phyloP scores from a whole-genome alignment of 2,888 invertebrate genomes.

The Dinocampus coccinellae region DNA sequence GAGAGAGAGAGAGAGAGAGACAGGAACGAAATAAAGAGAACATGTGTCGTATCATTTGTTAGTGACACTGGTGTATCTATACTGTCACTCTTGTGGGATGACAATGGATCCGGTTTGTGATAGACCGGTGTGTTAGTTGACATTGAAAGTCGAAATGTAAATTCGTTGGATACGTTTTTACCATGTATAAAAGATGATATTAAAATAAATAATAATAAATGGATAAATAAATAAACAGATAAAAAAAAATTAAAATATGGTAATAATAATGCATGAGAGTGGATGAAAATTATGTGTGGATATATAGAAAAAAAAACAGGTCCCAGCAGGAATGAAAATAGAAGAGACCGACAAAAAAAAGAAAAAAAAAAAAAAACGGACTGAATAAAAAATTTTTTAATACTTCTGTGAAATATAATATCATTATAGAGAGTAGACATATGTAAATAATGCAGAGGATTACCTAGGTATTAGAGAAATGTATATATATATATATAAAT shows the following conservation, averaged over 20 bases:
- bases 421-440: not conserved
- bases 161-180: not conserved
- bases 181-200: constrained; percentile 9
- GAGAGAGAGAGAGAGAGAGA: no score
- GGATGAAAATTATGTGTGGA: no score
- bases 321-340: not conserved
- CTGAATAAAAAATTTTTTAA: no score
- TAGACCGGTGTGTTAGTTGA: constrained; percentile 28
- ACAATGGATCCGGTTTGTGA: constrained; percentile 47
- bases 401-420: not conserved
- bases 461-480: not conserved
- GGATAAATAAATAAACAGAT: no score
- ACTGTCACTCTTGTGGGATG: constrained; percentile 42
- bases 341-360: not conserved
- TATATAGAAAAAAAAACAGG: no score
- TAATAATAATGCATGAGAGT: no score
- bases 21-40: constrained; percentile 21
- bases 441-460: constrained; percentile 20
- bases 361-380: constrained; percentile 1
- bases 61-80: constrained; percentile 42
- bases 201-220: no score
- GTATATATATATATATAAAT: no score
- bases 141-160: not conserved
- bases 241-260: no score
- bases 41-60: constrained; percentile 54